A percentile compares a stretch with the other conserved stretches of the same genome.
These are phyloP conservation scores for Melieria crassipennis DNA, from an alignment of 2,888 invertebrate genomes.

Conservation along the genomic window DNA sequence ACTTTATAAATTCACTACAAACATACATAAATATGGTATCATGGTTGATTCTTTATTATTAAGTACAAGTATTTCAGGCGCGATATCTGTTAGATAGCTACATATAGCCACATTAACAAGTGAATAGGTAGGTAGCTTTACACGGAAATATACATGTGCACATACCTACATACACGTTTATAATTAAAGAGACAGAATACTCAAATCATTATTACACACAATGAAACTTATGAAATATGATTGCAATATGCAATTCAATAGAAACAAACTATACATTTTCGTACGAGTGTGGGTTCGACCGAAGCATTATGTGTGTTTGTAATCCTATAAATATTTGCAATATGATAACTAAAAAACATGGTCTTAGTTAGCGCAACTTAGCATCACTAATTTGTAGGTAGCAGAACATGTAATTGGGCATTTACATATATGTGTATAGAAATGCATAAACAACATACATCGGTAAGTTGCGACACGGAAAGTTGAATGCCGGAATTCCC, in stretches of 20 bases:
- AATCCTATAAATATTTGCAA: too few relatives aligned
- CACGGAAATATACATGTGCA: neutral
- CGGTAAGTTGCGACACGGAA: too few relatives aligned
- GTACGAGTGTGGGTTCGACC: too few relatives aligned
- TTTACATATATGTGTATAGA: too few relatives aligned
- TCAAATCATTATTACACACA: neutral
- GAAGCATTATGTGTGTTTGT: too few relatives aligned
- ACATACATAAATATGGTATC: constrained; percentile 1
- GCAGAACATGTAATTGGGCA: too few relatives aligned
- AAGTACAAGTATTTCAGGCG: neutral
- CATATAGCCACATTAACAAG: neutral
- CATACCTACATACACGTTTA: constrained; percentile 9
- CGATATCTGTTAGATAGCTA: neutral
- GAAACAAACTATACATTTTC: neutral
- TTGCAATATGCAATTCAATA: constrained; percentile 41
- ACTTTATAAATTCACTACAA: constrained; percentile 9
- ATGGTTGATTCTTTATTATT: neutral
- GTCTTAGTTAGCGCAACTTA: neutral
- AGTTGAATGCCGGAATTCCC: too few relatives aligned
- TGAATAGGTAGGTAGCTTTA: neutral
- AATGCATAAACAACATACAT: too few relatives aligned
- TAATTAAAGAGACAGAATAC: too few relatives aligned
- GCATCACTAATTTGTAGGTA: too few relatives aligned
- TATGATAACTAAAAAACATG: too few relatives aligned
- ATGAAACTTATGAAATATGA: constrained; percentile 25